Conservation (phyloP, 2,797 vertebrate species). For the Sitta carolinensis region DNA sequence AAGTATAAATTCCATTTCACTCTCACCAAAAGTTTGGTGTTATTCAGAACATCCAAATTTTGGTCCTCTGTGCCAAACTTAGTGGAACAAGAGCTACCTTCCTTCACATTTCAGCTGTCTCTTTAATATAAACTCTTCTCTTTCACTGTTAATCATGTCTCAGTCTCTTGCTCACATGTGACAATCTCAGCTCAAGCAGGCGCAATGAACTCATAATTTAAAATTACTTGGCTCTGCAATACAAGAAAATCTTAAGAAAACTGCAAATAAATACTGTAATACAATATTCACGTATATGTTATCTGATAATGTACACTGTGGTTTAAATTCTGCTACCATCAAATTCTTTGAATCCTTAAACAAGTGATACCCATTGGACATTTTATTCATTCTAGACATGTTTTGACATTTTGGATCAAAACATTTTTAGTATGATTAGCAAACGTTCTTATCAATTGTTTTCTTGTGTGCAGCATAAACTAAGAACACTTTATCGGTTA, state of each 20-base stretch:
- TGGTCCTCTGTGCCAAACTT: background rate
- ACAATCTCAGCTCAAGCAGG: background rate
- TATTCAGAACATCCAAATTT: background rate
- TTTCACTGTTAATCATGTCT: background rate
- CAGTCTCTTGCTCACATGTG: background rate
- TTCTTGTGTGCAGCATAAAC: background rate
- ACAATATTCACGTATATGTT: background rate
- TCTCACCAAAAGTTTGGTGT: constrained; percentile 10
- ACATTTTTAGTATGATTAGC: background rate
- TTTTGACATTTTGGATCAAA: constrained; percentile 9
- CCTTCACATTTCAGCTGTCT: background rate
- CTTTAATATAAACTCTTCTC: background rate
- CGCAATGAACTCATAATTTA: background rate
- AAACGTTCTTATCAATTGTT: constrained; percentile 4
- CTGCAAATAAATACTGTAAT: background rate
- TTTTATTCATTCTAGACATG: background rate
- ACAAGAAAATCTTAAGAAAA: constrained; percentile 7
- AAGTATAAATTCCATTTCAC: constrained; percentile 27
- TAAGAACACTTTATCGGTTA: background rate
- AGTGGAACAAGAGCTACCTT: background rate
- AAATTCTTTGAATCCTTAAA: constrained; percentile 20
- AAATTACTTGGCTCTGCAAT: constrained; percentile 10
- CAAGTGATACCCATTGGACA: background rate
- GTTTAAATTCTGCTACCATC: constrained; percentile 26
- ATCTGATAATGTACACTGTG: background rate